These are phyloP conservation scores for Psittacula echo DNA, from an alignment of 2,797 vertebrate genomes.

Conservation along the genomic window DNA sequence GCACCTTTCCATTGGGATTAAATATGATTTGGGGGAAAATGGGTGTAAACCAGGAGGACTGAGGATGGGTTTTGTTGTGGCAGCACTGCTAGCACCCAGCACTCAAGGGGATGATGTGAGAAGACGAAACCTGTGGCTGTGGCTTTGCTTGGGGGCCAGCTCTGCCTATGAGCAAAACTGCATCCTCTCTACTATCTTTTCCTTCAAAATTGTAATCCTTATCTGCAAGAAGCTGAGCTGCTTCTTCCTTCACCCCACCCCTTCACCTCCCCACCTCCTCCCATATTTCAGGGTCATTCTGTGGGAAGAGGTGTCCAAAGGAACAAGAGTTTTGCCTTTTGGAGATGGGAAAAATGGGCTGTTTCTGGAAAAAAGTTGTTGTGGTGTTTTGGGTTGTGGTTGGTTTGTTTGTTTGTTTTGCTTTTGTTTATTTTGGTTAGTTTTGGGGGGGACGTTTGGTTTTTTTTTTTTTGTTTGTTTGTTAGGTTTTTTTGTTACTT, in stretches of 20 bases:
- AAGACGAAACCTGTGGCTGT: neutral
- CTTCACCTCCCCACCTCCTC: neutral
- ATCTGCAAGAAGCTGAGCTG: neutral
- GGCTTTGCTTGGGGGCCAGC: neutral
- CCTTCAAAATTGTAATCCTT: neutral
- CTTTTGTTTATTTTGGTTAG: neutral
- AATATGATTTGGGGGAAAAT: neutral
- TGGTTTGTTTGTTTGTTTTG: neutral
- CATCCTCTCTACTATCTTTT: neutral
- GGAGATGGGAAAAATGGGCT: rapidly evolving
- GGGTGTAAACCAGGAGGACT: neutral
- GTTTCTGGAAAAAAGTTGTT: neutral
- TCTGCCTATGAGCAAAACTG: neutral
- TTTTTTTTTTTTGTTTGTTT: neutral
- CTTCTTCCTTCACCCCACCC: neutral
- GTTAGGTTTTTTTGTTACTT: neutral
- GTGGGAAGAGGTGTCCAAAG: neutral
- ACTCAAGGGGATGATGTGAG: rapidly evolving
- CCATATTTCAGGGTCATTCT: neutral
- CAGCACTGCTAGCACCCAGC: neutral
- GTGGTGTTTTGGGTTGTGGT: neutral
- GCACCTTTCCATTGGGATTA: neutral
- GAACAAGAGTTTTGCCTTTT: neutral
- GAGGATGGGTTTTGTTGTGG: neutral
- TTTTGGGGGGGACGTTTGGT: rapidly evolving